Base-by-base conservation (phyloP, 37 sponge, comb jelly and placozoan species). In the Spongilla lacustris region DNA sequence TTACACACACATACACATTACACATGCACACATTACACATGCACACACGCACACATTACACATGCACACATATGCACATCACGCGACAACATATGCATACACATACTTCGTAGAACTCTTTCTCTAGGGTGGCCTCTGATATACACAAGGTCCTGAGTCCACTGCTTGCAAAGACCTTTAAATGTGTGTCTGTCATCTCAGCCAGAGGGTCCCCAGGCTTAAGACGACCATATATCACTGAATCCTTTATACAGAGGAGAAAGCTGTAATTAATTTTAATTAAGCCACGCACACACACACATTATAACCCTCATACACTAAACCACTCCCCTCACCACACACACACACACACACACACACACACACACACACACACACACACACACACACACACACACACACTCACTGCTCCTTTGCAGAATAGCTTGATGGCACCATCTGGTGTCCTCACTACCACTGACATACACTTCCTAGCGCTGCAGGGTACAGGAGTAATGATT, bases 351-450 rank as follows among this genome's bases (percentile, higher is more conserved):
- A 58, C 58, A 1, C 14, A 3, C 41, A 72, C 73, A 23, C 73
- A n/a, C n/a, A n/a, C 31, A n/a, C n/a, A n/a, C n/a, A n/a, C n/a
- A n/a, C n/a, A n/a, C n/a, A n/a, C 50, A 50, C 22, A 0, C n/a
- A 4, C 80, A 79, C n/a, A 33, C n/a, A 33, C 10, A 2, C 6
- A n/a, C 28, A 58, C 28, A 48, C 25, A 26, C 6, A 4, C 21
- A 75, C 94, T 90, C 67, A 95, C 95, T 13, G 96, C 94, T 81
- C 96, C 96, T 77, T 95, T 95, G 79, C 86, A 89, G 78, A 89
- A 82, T 27, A 95, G 88, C 66, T 92, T 92, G 38, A 95, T 78
- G 23, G 73, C 36, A 0, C 90, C 91, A 48, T 83, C 85, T n/a
- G 91, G 88, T 13, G 74, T 83, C n/a, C 83, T 75, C 25, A 92